Evolutionary conservation across 2,113 vertebrate genomes (phyloP).

Genomic region (Litocranius walleri): DNA sequence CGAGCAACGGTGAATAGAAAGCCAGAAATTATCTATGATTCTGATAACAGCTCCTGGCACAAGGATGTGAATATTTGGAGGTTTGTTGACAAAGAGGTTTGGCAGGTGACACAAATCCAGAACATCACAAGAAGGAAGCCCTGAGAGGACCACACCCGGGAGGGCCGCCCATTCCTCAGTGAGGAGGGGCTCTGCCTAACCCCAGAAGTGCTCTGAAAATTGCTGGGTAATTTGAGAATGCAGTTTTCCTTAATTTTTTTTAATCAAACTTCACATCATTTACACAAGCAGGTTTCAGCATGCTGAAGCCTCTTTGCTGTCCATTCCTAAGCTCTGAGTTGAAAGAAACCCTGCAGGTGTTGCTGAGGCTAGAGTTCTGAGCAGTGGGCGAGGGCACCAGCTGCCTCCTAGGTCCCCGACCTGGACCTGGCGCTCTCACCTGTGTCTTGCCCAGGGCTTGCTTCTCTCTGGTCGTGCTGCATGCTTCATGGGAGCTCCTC

Average conservation of each 20-base stretch:
- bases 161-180: neutral
- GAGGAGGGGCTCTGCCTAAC: neutral
- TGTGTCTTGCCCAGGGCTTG: rapidly evolving
- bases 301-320: neutral
- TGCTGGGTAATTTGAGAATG: neutral
- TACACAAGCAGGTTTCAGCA: neutral
- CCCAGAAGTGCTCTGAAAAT: neutral
- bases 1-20: neutral
- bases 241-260: neutral
- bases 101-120: neutral
- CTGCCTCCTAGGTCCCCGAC: rapidly evolving
- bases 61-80: neutral
- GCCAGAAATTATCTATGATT: neutral
- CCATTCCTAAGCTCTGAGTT: neutral
- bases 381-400: neutral
- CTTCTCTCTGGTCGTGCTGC: neutral
- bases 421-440: too few relatives aligned
- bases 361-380: neutral
- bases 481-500: neutral
- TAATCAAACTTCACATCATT: neutral
- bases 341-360: neutral
- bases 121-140: neutral
- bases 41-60: neutral
- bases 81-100: neutral
- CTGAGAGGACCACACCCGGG: neutral